A percentile compares a stretch with the other conserved stretches of the same genome.
These are phyloP conservation scores for Lepidurus couesii DNA, from an alignment of 1,140 invertebrate genomes.

Conservation along the genomic window DNA sequence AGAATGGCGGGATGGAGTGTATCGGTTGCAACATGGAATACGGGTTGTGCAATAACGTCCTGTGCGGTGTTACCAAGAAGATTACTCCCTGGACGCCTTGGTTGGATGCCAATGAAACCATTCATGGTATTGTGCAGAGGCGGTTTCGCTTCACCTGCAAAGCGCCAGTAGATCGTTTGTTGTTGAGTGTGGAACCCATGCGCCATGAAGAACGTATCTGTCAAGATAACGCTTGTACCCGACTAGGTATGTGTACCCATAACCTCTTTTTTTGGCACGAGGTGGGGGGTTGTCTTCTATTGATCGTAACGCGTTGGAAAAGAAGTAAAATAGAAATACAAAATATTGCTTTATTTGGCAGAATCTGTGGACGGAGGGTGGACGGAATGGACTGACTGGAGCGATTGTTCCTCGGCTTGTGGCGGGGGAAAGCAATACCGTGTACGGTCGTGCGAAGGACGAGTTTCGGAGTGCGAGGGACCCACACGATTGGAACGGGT, in stretches of 20 bases:
- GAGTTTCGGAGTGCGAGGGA: constrained; percentile 30
- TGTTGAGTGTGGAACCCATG: constrained; percentile 55
- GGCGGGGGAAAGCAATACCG: constrained; percentile 30
- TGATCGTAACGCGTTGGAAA: background rate
- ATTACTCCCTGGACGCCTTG: constrained; percentile 70
- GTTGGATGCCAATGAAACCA: constrained; percentile 51
- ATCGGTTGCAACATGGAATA: constrained; percentile 56
- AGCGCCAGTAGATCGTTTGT: constrained; percentile 61
- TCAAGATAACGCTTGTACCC: constrained; percentile 53
- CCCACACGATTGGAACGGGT: constrained; percentile 28
- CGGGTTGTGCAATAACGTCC: constrained; percentile 61
- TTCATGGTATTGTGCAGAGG: constrained; percentile 60
- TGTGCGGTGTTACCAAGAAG: constrained; percentile 60
- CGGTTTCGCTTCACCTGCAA: constrained; percentile 70
- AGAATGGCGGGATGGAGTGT: constrained; percentile 58
- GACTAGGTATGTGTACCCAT: constrained; percentile 37
- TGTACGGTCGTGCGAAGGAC: constrained; percentile 29
- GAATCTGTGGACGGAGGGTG: constrained; percentile 28
- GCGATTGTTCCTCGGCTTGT: constrained; percentile 28
- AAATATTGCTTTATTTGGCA: constrained; percentile 15
- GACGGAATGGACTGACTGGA: constrained; percentile 32
- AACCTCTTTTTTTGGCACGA: background rate
- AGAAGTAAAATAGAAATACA: too few species aligned
- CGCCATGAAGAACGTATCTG: constrained; percentile 75
- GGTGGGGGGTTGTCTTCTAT: background rate